A percentile compares a stretch with the other conserved stretches of the same genome.
Conservation (phyloP, 2,113 vertebrate genomes). For the Rhineura floridana region DNA sequence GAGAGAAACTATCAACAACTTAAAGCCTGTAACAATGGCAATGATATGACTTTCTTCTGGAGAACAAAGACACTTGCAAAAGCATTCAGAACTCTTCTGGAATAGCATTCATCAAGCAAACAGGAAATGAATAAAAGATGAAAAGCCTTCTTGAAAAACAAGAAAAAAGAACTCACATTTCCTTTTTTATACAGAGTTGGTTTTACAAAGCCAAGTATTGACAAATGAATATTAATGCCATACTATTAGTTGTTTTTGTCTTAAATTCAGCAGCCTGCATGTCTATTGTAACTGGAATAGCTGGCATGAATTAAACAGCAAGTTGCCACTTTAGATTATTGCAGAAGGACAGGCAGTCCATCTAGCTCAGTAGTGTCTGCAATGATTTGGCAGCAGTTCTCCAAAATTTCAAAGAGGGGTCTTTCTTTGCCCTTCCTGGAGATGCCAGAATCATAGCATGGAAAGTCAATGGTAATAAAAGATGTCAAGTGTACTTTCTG, state of each 20-base stretch:
- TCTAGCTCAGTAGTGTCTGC: not conserved
- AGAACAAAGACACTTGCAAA: not conserved
- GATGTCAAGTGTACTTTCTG: not conserved
- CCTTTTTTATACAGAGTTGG: not conserved
- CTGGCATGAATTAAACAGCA: not conserved
- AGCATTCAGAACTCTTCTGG: slow-evolving; percentile 16
- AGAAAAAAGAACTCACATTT: not conserved
- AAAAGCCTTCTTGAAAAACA: not conserved
- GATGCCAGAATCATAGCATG: too few relatives aligned
- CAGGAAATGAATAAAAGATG: slow-evolving; percentile 17
- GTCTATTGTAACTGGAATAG: not conserved
- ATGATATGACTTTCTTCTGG: not conserved
- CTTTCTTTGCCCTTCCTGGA: not conserved
- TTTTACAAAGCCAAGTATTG: not conserved
- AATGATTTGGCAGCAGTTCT: not conserved
- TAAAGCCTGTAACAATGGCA: not conserved
- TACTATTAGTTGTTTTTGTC: not conserved
- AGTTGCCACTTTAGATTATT: not conserved
- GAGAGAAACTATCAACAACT: not conserved
- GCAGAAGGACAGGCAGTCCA: not conserved
- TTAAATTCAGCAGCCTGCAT: not conserved
- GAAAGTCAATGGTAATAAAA: not conserved
- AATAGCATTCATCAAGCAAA: not conserved
- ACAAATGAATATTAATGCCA: not conserved
- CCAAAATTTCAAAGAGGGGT: not conserved